Base-by-base conservation (phyloP, 2,797 vertebrate species). In the Catostomus latipinnis region DNA sequence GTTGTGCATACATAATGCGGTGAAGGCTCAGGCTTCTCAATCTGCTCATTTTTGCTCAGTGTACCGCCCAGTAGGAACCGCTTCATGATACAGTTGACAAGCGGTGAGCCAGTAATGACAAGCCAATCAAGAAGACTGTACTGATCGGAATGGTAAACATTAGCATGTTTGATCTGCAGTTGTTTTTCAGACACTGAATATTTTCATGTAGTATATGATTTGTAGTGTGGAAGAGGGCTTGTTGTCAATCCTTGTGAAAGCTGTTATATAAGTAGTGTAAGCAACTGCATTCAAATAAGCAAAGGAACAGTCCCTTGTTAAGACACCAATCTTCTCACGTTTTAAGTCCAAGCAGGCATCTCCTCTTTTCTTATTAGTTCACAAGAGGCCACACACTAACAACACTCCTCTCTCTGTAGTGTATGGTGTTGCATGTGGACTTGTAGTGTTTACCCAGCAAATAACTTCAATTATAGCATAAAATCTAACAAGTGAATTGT, bases 61-160 rank as follows among this genome's bases (percentile, higher is more conserved):
- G 49, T 54, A 65, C 60, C 49, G 43, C 63, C 74, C 11, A 6
- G 43, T 46, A 57, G 14, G 54, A 72, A 57, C 34, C 13, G 69
- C 70, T 58, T 57, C 56, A 49, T 57, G 49, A 67, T 76, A 2
- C 71, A 83, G 67, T 74, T 85, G 85, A 85, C 65, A 18, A 69
- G 80, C 78, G 1, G 50, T 13, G 60, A 65, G 62, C 48, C 53
- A 6, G 18, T 71, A 75, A 16, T 10, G 4, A 76, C 54, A 48
- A 71, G 14, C 56, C 69, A 57, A 63, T 58, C 68, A 73, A 70
- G 84, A 84, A 76, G 88, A 86, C 76, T 76, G 80, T 78, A 71
- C 14, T 13, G 87, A 81, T 85, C 88, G 90, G 91, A 89, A 92
- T 87, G 88, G 89, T 89, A 88, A 91, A 89, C 85, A 53, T 49